These are phyloP conservation scores for Neoseiulus cucumeris DNA, from an alignment of 1,140 invertebrate species.

Conservation along the genomic window DNA sequence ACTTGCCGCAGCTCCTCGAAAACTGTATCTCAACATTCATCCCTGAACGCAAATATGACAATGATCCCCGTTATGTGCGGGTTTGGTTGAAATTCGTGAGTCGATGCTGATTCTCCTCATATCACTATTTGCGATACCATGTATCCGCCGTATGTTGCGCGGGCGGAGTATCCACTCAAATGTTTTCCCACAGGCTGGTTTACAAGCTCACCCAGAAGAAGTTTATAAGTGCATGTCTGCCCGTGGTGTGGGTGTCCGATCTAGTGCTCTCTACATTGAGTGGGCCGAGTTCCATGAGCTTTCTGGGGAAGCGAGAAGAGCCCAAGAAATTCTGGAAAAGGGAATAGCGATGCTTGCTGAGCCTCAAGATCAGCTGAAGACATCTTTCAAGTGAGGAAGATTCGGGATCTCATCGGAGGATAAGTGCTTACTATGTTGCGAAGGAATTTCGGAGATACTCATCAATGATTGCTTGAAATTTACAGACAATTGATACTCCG, in stretches of 20 bases:
- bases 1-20: background rate
- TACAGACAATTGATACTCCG: background rate
- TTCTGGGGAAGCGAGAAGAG: background rate
- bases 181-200: background rate
- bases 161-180: too few relatives aligned
- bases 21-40: background rate
- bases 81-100: constrained; percentile 2
- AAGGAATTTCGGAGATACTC: too few relatives aligned
- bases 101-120: background rate
- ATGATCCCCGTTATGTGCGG: background rate
- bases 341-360: background rate
- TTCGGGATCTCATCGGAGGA: too few relatives aligned
- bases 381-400: background rate
- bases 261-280: background rate
- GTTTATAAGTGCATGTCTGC: constrained; percentile 4
- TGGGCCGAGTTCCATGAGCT: background rate
- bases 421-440: too few relatives aligned
- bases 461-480: too few relatives aligned
- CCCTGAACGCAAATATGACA: background rate
- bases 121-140: too few relatives aligned
- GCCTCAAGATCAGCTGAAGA: background rate
- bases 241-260: background rate
- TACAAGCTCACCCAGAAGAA: background rate
- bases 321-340: constrained; percentile 1
- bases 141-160: too few relatives aligned